These are phyloP conservation scores for Magallana angulata DNA, from an alignment of 1,140 invertebrate genomes.

Conservation along the genomic window DNA sequence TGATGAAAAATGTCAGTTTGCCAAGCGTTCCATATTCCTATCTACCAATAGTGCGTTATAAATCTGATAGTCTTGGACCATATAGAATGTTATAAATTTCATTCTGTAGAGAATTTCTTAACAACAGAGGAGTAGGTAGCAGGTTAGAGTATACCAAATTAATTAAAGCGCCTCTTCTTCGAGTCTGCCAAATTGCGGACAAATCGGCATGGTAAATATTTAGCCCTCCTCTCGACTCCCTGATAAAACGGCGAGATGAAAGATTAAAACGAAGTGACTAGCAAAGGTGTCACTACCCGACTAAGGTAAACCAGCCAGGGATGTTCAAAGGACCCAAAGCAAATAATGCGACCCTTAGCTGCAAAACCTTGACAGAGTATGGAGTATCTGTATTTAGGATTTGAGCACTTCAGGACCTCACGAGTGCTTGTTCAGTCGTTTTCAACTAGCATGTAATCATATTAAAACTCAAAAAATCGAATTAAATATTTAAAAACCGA, in stretches of 20 bases:
- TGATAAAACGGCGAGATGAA: conserved; percentile 37
- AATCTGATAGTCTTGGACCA: conserved; percentile 15
- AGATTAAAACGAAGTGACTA: conserved; percentile 33
- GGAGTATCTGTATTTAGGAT: conserved; percentile 19
- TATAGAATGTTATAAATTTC: conserved; percentile 28
- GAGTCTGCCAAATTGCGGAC: conserved; percentile 15
- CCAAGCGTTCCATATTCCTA: background rate
- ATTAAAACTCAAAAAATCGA: conserved; percentile 21
- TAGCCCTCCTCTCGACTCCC: conserved; percentile 14
- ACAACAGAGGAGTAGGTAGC: conserved; percentile 9
- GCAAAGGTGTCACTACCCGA: conserved; percentile 26
- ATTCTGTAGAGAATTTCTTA: background rate
- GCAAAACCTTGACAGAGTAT: conserved; percentile 13
- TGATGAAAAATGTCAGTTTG: conserved; percentile 23
- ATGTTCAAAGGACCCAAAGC: conserved; percentile 19
- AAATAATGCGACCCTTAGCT: conserved; percentile 17
- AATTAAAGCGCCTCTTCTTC: conserved; percentile 26
- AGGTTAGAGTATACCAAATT: conserved; percentile 20
- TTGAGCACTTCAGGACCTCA: conserved; percentile 20
- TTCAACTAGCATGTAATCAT: conserved; percentile 36
- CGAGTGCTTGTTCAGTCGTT: background rate
- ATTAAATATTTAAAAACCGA: background rate
- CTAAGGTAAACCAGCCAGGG: conserved; percentile 19
- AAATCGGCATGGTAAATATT: conserved; percentile 32
- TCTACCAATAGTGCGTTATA: conserved; percentile 13